Evolutionary conservation across 2,113 vertebrate genomes (phyloP), one percentile per base, ranked within the genome.

Genomic region (Brachypteracias leptosomus): DNA sequence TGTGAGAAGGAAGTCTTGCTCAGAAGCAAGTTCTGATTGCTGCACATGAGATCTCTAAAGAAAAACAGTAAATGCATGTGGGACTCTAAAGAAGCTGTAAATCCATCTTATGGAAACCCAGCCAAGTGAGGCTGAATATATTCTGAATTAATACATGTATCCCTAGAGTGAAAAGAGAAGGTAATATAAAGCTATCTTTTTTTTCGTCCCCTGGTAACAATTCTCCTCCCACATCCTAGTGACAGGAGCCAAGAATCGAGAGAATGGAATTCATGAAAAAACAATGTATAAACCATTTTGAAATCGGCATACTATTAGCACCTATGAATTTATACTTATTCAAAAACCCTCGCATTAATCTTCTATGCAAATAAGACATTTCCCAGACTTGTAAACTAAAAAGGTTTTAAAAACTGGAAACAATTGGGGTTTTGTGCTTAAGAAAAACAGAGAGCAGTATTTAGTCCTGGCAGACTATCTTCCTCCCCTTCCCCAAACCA

Each of bases 191-290:
- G 24, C 11, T 52, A 55, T 38, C 21, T 84, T 80, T 74, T 63
- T 78, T 77, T 91, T 81, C 35, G 74, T 78, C 35, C 71, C 19
- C 51, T 42, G 8, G 15, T 71, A 78, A 86, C 42, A 82, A 82
- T 62, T 88, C 57, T 84, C 67, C 71, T 94, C 55, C 72, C 57
- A 81, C 57, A 88, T 74, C 11, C 36, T 28, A 93, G 47, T 20
- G 75, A 86, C 9, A 28, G 40, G 22, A 91, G 68, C 51, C 63
- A 94, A 91, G 35, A 91, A 95, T 0, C 63, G 24, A 77, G 36
- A 78, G 87, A 96, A 85, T 7, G 29, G 85, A 94, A 73, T 88
- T 88, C 7, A 49, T 35, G 49, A 42, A 95, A 95, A 95, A 79
- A 22, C 8, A 77, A 79, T 1, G 25, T 7, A 68, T 22, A 63